Evolutionary conservation across 1,140 invertebrate genomes (phyloP).

Genomic region (Papilio dardanus): DNA sequence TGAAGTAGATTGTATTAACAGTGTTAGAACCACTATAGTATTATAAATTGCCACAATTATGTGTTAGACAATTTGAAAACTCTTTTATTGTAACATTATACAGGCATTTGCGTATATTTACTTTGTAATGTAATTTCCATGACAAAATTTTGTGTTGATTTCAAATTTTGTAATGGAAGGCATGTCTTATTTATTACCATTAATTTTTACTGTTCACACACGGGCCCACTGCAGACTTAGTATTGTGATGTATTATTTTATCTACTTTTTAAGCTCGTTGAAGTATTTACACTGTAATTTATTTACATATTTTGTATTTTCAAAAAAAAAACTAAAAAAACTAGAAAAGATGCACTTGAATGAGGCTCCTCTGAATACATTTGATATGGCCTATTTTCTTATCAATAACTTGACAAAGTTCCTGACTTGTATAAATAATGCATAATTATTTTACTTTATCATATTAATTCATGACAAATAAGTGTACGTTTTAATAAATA

Average conservation of each 20-base stretch:
- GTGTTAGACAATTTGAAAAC: constrained; percentile 18
- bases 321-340: constrained; percentile 15
- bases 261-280: constrained; percentile 47
- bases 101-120: constrained; percentile 23
- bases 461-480: constrained; percentile 28
- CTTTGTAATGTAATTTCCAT: constrained; percentile 1
- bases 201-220: constrained; percentile 44
- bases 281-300: constrained; percentile 38
- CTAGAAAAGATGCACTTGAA: not conserved
- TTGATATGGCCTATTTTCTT: constrained; percentile 32
- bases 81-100: constrained; percentile 23
- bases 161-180: constrained; percentile 25
- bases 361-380: constrained; percentile 21
- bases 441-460: constrained; percentile 27
- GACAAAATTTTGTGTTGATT: constrained; percentile 21
- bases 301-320: constrained; percentile 30
- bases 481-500: constrained; percentile 26
- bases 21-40: constrained; percentile 63
- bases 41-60: constrained; percentile 38
- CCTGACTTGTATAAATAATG: constrained; percentile 33
- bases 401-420: constrained; percentile 21
- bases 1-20: constrained; percentile 59
- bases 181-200: constrained; percentile 33
- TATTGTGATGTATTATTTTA: constrained; percentile 47
- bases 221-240: constrained; percentile 42